Evolutionary conservation across 1,140 invertebrate species (phyloP).

Genomic region (Phthorimaea operculella): DNA sequence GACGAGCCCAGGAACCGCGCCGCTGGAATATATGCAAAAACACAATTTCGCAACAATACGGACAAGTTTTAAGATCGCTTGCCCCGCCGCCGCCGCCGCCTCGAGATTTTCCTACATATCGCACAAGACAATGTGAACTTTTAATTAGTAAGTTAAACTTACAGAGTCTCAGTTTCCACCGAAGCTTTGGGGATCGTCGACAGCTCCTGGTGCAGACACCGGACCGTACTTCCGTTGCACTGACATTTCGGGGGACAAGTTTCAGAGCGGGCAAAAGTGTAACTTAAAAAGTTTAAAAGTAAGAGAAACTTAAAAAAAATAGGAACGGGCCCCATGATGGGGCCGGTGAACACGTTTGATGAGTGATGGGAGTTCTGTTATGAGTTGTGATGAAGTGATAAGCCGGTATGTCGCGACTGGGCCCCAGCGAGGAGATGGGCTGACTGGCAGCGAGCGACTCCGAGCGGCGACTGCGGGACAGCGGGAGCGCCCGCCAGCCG

Average conservation of each 20-base stretch:
- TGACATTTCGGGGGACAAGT: conserved; percentile 43
- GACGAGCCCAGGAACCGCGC: too few relatives aligned
- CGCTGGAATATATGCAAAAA: too few relatives aligned
- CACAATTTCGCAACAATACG: conserved; percentile 9
- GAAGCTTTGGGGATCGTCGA: conserved; percentile 37
- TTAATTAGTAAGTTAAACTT: conserved; percentile 24
- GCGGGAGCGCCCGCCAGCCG: background rate
- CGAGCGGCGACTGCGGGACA: conserved; percentile 13
- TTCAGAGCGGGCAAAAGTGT: conserved; percentile 17
- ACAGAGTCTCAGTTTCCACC: conserved; percentile 43
- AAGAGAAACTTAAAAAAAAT: conserved; percentile 30
- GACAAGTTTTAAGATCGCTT: background rate
- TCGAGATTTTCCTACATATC: conserved; percentile 12
- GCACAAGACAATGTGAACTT: conserved; percentile 7
- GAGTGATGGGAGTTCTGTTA: background rate
- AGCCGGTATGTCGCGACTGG: background rate
- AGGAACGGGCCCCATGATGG: background rate
- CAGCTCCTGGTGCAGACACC: conserved; percentile 45
- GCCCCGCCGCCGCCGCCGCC: background rate
- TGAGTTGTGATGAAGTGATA: background rate
- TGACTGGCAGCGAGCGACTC: conserved; percentile 5
- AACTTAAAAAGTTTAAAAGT: conserved; percentile 23
- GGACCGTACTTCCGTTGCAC: conserved; percentile 36
- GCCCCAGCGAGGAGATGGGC: background rate
- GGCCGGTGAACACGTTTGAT: background rate